phyloP scores from a whole-genome alignment of 2,888 invertebrate species.

The Neria commutata region DNA sequence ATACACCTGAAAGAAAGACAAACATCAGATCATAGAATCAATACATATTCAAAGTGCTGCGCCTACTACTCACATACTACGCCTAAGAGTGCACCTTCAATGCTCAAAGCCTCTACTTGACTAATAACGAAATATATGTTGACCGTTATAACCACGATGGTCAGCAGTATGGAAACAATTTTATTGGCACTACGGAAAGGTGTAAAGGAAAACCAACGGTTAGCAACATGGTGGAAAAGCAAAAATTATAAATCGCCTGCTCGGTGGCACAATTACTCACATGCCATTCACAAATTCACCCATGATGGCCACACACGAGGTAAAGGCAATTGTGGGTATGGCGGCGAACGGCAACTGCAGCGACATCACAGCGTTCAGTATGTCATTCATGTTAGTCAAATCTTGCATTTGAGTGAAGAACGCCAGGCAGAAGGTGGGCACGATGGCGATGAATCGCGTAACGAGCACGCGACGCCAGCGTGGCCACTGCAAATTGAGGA shows the following conservation, averaged over 20 bases:
- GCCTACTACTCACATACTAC: slow-evolving; percentile 59
- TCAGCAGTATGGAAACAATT: slow-evolving; percentile 70
- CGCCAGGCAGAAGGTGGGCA: slow-evolving; percentile 72
- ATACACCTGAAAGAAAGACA: slow-evolving; percentile 59
- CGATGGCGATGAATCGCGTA: slow-evolving; percentile 82
- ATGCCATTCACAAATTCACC: slow-evolving; percentile 81
- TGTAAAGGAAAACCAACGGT: too few relatives aligned
- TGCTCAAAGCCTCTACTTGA: slow-evolving; percentile 64
- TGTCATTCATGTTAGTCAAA: slow-evolving; percentile 81
- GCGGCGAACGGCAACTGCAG: slow-evolving; percentile 87
- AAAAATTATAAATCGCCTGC: slow-evolving; percentile 5
- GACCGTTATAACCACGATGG: slow-evolving; percentile 75
- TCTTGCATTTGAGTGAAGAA: slow-evolving; percentile 72
- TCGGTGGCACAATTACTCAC: slow-evolving; percentile 63
- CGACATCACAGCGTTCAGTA: slow-evolving; percentile 85
- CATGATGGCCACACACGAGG: slow-evolving; percentile 79
- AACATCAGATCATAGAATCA: slow-evolving; percentile 1
- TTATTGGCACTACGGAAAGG: slow-evolving; percentile 77
- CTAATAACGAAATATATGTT: slow-evolving; percentile 79
- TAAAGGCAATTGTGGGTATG: slow-evolving; percentile 85
- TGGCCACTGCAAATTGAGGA: slow-evolving; percentile 82
- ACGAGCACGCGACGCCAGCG: slow-evolving; percentile 86
- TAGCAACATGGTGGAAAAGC: neutral
- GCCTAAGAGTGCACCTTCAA: slow-evolving; percentile 61
- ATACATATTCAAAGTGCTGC: neutral